These are phyloP conservation scores for Tapirus terrestris DNA, from an alignment of 2,113 vertebrate species.

Conservation along the genomic window DNA sequence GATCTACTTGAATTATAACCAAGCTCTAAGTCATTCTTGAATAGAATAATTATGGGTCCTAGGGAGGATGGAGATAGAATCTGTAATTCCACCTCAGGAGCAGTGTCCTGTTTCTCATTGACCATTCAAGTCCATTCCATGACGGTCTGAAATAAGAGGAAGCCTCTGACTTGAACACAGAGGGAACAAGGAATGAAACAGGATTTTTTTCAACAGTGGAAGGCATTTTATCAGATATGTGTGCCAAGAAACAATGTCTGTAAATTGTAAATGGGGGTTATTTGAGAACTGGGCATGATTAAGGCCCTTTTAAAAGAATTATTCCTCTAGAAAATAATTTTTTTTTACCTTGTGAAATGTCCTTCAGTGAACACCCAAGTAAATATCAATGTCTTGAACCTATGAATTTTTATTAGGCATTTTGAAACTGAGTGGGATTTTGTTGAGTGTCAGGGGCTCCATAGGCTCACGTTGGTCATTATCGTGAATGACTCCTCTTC, in stretches of 20 bases:
- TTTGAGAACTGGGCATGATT: slow-evolving; percentile 7
- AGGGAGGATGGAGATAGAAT: neutral
- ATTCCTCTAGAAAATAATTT: neutral
- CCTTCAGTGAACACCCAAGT: slow-evolving; percentile 24
- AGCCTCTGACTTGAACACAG: neutral
- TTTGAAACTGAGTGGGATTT: slow-evolving; percentile 59
- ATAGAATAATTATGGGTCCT: neutral
- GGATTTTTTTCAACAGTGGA: neutral
- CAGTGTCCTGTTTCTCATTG: neutral
- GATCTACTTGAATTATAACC: slow-evolving; percentile 9
- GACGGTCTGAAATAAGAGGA: neutral
- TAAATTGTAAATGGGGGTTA: neutral
- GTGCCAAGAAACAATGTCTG: neutral
- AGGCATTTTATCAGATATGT: slow-evolving; percentile 12
- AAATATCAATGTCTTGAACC: neutral
- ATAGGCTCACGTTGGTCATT: neutral
- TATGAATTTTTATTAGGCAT: slow-evolving; percentile 3
- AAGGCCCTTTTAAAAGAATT: neutral
- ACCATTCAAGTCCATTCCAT: neutral
- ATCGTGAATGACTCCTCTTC: slow-evolving; percentile 38
- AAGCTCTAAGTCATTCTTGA: neutral
- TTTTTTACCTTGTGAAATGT: slow-evolving; percentile 1
- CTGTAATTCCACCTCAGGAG: neutral
- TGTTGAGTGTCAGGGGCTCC: neutral
- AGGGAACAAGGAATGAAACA: neutral